Evolutionary conservation across 2,888 invertebrate genomes (phyloP), one percentile per base, ranked within the genome.

Genomic region (Altica lythri): DNA sequence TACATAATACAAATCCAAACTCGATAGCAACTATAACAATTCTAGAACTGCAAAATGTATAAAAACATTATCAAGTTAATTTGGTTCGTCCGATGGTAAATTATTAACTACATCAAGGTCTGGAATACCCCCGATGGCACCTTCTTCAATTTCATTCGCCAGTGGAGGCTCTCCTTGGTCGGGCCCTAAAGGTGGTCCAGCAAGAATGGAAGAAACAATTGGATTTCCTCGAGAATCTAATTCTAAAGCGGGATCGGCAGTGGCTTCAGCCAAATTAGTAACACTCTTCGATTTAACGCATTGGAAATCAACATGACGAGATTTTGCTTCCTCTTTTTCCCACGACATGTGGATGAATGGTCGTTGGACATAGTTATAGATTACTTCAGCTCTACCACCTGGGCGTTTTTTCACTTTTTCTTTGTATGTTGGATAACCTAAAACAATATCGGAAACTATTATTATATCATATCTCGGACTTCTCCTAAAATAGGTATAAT

Each of bases 241-340:
- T 66, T 83, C 82, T 13, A 88, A 80, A 0, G 85, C 89, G 0
- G 93, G 93, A 76, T 95, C 95, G 0, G 95, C 95, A 0, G 94
- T 92, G 0, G 95, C 95, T 69, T 95, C 95, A 0, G 95, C 95
- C 58, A 98, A 79, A 78, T 98, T 97, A 6, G 96, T 97, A 18
- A 97, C 95, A 0, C 95, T 95, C 73, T 98, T 97, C 2, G 95
- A 95, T 77, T 96, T 97, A 49, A 98, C 95, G 74, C 97, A 98
- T 79, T 98, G 94, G 72, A 98, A 99, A 77, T 99, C 99, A 0
- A 99, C 99, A 73, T 99, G 99, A 1, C 99, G 86, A 71, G 95
- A 95, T 73, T 97, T 96, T 0, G 97, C 98, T 71, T 99, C 99
- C 72, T 99, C 99, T 70, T 99, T 99, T 75, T 99, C 99, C 99